A percentile compares a stretch with the other conserved stretches of the same genome.
phyloP scores from a whole-genome alignment of 2,888 invertebrate species.

The Latrodectus elegans region DNA sequence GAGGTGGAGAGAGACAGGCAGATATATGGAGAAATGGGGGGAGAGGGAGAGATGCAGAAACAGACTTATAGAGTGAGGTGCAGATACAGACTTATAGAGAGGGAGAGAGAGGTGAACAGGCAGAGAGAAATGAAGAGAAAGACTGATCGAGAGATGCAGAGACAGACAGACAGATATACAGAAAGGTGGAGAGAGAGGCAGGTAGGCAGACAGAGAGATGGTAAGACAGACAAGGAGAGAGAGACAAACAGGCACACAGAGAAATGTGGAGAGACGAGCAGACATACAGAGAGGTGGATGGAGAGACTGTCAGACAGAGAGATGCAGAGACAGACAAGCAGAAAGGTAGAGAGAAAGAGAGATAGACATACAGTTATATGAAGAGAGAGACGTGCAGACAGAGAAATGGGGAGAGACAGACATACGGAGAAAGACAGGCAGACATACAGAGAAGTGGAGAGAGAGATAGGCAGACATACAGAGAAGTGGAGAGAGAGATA shows the following conservation, averaged over 20 bases:
- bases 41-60: neutral
- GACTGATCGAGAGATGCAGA: neutral
- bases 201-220: no score
- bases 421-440: neutral
- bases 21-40: neutral
- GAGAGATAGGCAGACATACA: no score
- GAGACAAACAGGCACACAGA: no score
- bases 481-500: neutral
- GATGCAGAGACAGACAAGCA: neutral
- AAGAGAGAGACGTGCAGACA: neutral
- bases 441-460: no score
- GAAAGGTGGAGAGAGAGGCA: no score
- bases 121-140: neutral
- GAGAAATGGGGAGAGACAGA: neutral
- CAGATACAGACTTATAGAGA: neutral
- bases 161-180: no score
- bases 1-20: neutral
- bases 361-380: neutral
- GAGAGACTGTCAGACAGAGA: neutral
- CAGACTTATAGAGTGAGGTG: neutral
- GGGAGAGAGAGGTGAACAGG: neutral
- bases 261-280: no score
- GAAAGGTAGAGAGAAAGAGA: neutral
- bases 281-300: neutral
- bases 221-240: no score